Conservation (phyloP, 2,797 vertebrate species). For the Pteronotus mesoamericanus region DNA sequence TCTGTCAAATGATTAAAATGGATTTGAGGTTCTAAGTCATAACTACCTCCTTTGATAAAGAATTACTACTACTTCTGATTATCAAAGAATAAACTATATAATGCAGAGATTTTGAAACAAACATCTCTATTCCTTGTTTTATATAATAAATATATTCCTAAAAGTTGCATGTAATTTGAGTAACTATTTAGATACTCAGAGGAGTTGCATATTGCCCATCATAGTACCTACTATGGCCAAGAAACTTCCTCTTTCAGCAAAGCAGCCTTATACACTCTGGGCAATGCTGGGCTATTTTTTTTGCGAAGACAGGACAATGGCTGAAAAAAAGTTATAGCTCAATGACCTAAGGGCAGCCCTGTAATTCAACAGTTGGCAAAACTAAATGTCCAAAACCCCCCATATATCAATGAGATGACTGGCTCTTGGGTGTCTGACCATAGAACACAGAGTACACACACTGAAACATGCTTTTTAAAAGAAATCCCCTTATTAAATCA, state of each 20-base stretch:
- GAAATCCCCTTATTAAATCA: not conserved
- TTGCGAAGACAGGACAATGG: not conserved
- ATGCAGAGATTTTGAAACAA: not conserved
- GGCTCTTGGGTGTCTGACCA: not conserved
- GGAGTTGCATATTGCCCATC: not conserved
- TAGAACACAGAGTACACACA: not conserved
- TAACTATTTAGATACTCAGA: not conserved
- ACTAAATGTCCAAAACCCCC: not conserved
- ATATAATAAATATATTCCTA: not conserved
- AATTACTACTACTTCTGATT: not conserved
- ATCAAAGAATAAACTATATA: not conserved
- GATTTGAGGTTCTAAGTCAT: not conserved
- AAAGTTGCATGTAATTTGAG: not conserved
- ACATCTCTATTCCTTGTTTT: not conserved
- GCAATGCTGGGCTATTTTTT: constrained; percentile 18
- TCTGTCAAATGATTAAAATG: not conserved
- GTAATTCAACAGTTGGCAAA: not conserved
- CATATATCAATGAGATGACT: not conserved
- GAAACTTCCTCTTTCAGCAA: not conserved
- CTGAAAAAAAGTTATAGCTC: not conserved
- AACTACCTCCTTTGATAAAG: not conserved
- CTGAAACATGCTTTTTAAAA: not conserved
- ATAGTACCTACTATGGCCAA: not conserved
- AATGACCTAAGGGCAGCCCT: not conserved
- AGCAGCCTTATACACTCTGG: not conserved